Evolutionary conservation across 2,888 invertebrate species (phyloP).

Genomic region (Philhelius pedissequus): DNA sequence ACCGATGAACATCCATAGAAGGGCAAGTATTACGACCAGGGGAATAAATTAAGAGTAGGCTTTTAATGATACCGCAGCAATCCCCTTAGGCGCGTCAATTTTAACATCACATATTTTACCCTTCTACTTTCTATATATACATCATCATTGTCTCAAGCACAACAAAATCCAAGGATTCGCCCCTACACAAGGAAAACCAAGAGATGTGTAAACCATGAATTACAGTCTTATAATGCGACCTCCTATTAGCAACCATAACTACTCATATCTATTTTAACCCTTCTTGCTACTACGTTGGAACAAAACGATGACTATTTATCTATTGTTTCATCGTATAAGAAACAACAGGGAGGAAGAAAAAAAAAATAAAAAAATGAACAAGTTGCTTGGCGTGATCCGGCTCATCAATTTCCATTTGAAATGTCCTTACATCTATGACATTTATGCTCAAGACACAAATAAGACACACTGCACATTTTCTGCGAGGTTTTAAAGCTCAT

Average conservation of each 20-base stretch:
- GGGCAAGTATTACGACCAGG: too few relatives aligned
- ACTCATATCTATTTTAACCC: constrained; percentile 13
- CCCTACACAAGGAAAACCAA: constrained; percentile 3
- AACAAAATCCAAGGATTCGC: constrained; percentile 15
- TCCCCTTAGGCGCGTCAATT: neutral
- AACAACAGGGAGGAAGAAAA: neutral
- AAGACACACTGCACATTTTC: neutral
- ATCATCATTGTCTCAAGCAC: neutral
- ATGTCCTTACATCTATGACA: constrained; percentile 46
- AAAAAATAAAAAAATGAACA: neutral
- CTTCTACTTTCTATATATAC: neutral
- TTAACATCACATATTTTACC: neutral
- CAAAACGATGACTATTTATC: constrained; percentile 24
- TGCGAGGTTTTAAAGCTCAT: constrained; percentile 10
- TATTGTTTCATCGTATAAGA: constrained; percentile 9
- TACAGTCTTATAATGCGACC: constrained; percentile 10
- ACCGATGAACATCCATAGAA: neutral
- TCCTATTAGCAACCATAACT: constrained; percentile 17
- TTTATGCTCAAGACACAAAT: constrained; percentile 30
- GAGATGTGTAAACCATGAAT: constrained; percentile 17
- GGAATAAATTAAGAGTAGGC: neutral
- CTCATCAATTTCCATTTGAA: constrained; percentile 35
- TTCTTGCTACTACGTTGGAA: neutral
- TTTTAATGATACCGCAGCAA: neutral
- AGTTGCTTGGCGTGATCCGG: constrained; percentile 29